A percentile compares a stretch with the other conserved stretches of the same genome.
Evolutionary conservation across 2,797 vertebrate genomes (phyloP).

Genomic region (Podargus strigoides): DNA sequence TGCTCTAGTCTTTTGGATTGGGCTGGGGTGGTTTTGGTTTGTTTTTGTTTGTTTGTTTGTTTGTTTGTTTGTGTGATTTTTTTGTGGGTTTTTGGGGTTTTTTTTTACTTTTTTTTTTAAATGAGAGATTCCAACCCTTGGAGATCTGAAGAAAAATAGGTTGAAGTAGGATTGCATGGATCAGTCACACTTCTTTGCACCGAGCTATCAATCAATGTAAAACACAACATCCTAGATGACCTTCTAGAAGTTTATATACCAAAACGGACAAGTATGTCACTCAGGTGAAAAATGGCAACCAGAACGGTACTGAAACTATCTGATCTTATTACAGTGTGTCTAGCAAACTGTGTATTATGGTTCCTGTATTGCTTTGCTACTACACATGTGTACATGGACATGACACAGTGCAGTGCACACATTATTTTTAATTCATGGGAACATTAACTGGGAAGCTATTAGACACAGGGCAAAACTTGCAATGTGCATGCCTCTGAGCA

Average conservation of each 20-base stretch:
- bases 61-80: not conserved
- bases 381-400: not conserved
- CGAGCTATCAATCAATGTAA: slow-evolving; percentile 13
- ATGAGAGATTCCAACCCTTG: not conserved
- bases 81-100: too few species aligned
- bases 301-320: slow-evolving; percentile 12
- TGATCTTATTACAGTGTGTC: not conserved
- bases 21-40: not conserved
- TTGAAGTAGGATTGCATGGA: not conserved
- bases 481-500: not conserved
- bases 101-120: not conserved
- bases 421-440: not conserved
- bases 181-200: slow-evolving; percentile 35
- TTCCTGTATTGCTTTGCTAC: not conserved
- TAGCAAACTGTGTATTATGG: not conserved
- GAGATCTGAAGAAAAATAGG: not conserved
- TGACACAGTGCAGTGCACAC: not conserved
- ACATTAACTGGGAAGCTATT: not conserved
- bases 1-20: not conserved
- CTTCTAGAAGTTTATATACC: slow-evolving; percentile 58
- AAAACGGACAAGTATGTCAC: slow-evolving; percentile 12
- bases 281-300: slow-evolving; percentile 12
- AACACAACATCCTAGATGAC: slow-evolving; percentile 33
- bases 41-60: too few species aligned
- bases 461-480: not conserved